A percentile compares a stretch with the other conserved stretches of the same genome.
These are phyloP conservation scores for Notarius lentiginosus DNA, from an alignment of 2,113 vertebrate genomes.

Conservation along the genomic window DNA sequence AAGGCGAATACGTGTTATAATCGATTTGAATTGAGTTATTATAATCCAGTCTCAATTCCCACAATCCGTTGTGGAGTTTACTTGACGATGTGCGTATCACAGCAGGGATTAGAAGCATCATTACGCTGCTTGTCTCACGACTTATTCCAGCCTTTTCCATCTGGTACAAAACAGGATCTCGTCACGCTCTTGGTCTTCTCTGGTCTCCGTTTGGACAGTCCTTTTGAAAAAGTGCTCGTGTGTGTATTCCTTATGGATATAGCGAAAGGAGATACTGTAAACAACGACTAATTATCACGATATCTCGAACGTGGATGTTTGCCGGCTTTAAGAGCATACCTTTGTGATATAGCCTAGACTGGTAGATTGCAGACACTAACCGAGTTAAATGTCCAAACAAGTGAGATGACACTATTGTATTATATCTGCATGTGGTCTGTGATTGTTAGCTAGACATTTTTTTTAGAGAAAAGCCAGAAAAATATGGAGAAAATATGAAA, in stretches of 20 bases:
- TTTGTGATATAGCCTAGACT: slow-evolving; percentile 80
- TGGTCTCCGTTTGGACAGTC: slow-evolving; percentile 62
- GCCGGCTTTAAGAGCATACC: slow-evolving; percentile 72
- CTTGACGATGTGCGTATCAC: slow-evolving; percentile 8
- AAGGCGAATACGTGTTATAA: background rate
- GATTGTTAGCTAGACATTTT: slow-evolving; percentile 75
- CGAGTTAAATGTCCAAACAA: slow-evolving; percentile 67
- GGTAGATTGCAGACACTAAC: slow-evolving; percentile 80
- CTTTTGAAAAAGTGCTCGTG: slow-evolving; percentile 67
- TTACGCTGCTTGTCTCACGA: background rate
- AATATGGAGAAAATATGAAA: slow-evolving; percentile 47
- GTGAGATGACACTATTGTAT: slow-evolving; percentile 76
- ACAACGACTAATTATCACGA: slow-evolving; percentile 67
- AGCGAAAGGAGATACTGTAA: slow-evolving; percentile 69
- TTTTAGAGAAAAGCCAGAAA: slow-evolving; percentile 71
- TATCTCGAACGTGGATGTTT: slow-evolving; percentile 74
- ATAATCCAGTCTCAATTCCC: background rate
- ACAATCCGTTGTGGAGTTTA: background rate
- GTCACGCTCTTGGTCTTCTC: slow-evolving; percentile 61
- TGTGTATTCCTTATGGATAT: slow-evolving; percentile 66
- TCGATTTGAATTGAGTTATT: background rate
- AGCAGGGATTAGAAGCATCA: slow-evolving; percentile 23
- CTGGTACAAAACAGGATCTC: slow-evolving; percentile 66
- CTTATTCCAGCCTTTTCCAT: slow-evolving; percentile 50
- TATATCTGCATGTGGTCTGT: slow-evolving; percentile 72